Evolutionary conservation across 2,797 vertebrate species (phyloP), one percentile per base, ranked within the genome.

Genomic region (Enteromius argenteus): DNA sequence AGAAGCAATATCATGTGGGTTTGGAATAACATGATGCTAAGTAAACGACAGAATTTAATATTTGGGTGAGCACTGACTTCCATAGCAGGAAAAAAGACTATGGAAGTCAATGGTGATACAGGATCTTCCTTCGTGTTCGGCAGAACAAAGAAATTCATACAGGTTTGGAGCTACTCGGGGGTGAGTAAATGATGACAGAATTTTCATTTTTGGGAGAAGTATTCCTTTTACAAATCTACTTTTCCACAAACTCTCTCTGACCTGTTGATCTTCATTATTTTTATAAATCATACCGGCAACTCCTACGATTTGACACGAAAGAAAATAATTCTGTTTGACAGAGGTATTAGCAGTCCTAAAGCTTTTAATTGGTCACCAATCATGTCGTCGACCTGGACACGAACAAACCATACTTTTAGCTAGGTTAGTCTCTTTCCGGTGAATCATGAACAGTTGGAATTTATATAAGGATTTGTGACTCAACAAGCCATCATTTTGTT

Each of bases 301-400:
- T 84, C 39, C 85, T 82, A 69, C 86, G 77, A 84, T 62, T 88
- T 89, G 90, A 91, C 88, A 86, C 84, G 17, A 87, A 90, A 87
- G 78, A 83, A 84, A 37, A 37, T 69, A 64, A 89, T 86, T 90
- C 15, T 79, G 80, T 91, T 90, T 86, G 64, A 87, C 56, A 84
- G 10, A 0, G 3, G 82, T 87, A 91, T 93, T 91, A 89, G 91
- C 92, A 90, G 90, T 87, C 46, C 64, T 79, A 67, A 83, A 87
- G 84, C 67, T 74, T 21, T 8, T 66, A 85, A 86, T 91, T 60
- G 81, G 82, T 39, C 67, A 86, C 42, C 10, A 76, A 80, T 81
- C 68, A 79, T 77, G 46, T 83, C 72, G 74, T 75, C 44, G 30
- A 85, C 80, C 66, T 58, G 56, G 79, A 85, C 87, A 68, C 19